Conservation (phyloP, 2,113 vertebrate species). For the Alligator sinensis region DNA sequence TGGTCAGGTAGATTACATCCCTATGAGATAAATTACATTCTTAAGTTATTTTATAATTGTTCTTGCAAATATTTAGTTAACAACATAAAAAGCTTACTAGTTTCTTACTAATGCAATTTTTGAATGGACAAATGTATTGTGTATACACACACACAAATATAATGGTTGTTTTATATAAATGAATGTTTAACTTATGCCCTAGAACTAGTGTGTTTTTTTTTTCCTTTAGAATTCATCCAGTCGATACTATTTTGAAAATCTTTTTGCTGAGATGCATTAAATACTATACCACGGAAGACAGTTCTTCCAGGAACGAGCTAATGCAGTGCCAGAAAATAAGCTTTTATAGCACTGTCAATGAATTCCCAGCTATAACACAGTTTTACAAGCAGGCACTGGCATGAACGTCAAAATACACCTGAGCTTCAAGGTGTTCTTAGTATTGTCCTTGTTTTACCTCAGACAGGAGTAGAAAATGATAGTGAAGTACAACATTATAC, state of each 20-base stretch:
- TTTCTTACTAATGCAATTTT: background rate
- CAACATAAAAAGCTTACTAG: background rate
- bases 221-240: background rate
- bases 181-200: background rate
- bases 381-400: conserved; percentile 45
- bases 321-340: conserved; percentile 54
- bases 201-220: background rate
- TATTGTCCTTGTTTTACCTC: background rate
- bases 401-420: conserved; percentile 25
- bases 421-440: conserved; percentile 9
- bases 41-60: background rate
- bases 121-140: background rate
- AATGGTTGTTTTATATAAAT: background rate
- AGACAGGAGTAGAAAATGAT: conserved; percentile 2
- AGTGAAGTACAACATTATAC: background rate
- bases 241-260: conserved; percentile 5
- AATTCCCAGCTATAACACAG: conserved; percentile 32
- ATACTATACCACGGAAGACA: background rate
- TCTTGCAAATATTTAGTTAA: background rate
- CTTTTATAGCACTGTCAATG: conserved; percentile 53
- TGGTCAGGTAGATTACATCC: background rate
- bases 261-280: conserved; percentile 44
- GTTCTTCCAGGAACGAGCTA: conserved; percentile 57
- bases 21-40: background rate
- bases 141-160: background rate